A percentile compares a stretch with the other conserved stretches of the same genome.
Evolutionary conservation across 2,797 vertebrate genomes (phyloP).

Genomic region (Malurus leucopterus): DNA sequence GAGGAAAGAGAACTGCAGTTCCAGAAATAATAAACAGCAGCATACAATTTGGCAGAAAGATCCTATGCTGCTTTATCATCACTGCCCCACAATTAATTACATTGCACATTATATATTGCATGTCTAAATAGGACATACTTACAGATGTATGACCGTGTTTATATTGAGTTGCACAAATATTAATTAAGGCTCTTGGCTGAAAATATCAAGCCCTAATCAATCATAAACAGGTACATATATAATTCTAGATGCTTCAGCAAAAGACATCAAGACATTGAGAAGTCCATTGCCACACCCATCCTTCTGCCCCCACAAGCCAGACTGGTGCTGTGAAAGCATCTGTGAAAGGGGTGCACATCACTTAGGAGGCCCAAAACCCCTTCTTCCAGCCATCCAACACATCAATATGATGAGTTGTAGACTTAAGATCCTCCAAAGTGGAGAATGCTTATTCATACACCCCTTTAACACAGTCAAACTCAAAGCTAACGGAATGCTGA

Average conservation of each 20-base stretch:
- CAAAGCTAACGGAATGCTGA: background rate
- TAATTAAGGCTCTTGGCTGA: slow-evolving; percentile 16
- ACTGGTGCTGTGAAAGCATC: background rate
- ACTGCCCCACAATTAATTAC: background rate
- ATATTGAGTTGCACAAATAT: background rate
- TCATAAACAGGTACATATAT: background rate
- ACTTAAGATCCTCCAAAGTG: background rate
- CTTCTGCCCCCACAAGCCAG: background rate
- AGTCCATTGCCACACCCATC: background rate
- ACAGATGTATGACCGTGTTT: background rate
- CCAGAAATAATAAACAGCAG: slow-evolving; percentile 59
- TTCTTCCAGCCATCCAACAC: background rate
- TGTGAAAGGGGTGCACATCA: background rate
- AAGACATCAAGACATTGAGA: background rate
- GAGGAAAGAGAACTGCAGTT: slow-evolving; percentile 45
- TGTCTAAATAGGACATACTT: background rate
- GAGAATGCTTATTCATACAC: background rate
- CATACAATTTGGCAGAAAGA: slow-evolving; percentile 18
- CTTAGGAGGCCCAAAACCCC: background rate
- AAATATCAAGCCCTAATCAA: background rate
- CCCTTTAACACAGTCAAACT: background rate
- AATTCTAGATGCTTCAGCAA: background rate
- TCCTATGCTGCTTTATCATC: background rate
- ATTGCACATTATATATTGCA: background rate
- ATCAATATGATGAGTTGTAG: background rate